Evolutionary conservation across 2,888 invertebrate genomes (phyloP).

Genomic region (Lapara coniferarum): DNA sequence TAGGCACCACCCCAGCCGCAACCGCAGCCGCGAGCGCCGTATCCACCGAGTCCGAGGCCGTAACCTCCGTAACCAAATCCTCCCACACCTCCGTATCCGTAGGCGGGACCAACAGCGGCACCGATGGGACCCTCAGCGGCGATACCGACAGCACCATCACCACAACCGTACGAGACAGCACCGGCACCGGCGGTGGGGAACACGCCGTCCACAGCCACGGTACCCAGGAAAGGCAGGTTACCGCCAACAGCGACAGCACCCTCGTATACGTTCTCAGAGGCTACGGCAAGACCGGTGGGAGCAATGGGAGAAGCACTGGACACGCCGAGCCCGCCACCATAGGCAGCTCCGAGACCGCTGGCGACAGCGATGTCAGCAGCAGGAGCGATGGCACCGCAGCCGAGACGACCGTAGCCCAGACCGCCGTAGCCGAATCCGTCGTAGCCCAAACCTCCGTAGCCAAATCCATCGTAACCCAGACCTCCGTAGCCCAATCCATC

Average conservation of each 20-base stretch:
- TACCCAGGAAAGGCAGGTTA: constrained; percentile 28
- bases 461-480: constrained; percentile 1
- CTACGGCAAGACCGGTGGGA: constrained; percentile 32
- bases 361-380: constrained; percentile 37
- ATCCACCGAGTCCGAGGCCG: not conserved
- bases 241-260: constrained; percentile 15
- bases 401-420: constrained; percentile 21
- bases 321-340: too few species aligned
- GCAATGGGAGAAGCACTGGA: not conserved
- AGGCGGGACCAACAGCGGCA: too few species aligned
- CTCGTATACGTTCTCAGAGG: constrained; percentile 18
- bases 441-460: constrained; percentile 22
- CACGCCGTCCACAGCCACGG: constrained; percentile 20
- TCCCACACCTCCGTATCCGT: constrained; percentile 34
- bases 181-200: constrained; percentile 11
- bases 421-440: constrained; percentile 11
- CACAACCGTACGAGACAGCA: constrained; percentile 39
- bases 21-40: constrained; percentile 26
- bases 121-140: too few species aligned
- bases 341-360: constrained; percentile 8
- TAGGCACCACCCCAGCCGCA: constrained; percentile 30
- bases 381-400: constrained; percentile 43
- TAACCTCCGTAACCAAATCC: constrained; percentile 28
- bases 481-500: constrained; percentile 39
- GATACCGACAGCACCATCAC: constrained; percentile 26